phyloP scores from a whole-genome alignment of 2,888 invertebrate genomes.

The Dryocosmus kuriphilus region DNA sequence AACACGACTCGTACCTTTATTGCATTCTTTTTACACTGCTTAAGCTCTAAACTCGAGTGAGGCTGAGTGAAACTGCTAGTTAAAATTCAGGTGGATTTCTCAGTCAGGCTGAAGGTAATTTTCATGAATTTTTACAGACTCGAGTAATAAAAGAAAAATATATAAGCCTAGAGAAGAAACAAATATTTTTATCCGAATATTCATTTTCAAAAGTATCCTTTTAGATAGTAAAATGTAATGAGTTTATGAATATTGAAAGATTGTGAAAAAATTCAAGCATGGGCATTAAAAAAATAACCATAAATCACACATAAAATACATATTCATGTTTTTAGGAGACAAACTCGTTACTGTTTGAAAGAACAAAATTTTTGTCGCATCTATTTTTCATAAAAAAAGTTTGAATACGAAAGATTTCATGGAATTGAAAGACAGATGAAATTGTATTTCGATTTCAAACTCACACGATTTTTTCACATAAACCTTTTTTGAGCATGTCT shows the following conservation, averaged over 20 bases:
- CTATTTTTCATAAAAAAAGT: not conserved
- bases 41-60: constrained; percentile 4
- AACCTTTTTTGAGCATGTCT: not conserved
- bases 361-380: not conserved
- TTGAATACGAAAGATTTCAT: not conserved
- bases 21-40: constrained; percentile 22
- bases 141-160: not conserved
- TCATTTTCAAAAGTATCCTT: not conserved
- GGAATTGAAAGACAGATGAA: too few relatives aligned
- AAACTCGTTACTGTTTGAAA: not conserved
- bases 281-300: not conserved
- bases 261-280: not conserved
- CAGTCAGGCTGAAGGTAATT: not conserved
- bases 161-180: not conserved
- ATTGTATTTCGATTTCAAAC: too few relatives aligned
- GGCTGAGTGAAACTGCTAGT: constrained; percentile 25
- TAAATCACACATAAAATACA: not conserved
- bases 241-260: not conserved
- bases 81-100: constrained; percentile 10
- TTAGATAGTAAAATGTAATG: not conserved
- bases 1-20: constrained; percentile 30
- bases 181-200: not conserved
- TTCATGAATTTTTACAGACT: not conserved
- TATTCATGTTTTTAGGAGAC: not conserved
- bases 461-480: too few relatives aligned